Evolutionary conservation across 2,888 invertebrate species (phyloP).

Genomic region (Epicampocera succincta): DNA sequence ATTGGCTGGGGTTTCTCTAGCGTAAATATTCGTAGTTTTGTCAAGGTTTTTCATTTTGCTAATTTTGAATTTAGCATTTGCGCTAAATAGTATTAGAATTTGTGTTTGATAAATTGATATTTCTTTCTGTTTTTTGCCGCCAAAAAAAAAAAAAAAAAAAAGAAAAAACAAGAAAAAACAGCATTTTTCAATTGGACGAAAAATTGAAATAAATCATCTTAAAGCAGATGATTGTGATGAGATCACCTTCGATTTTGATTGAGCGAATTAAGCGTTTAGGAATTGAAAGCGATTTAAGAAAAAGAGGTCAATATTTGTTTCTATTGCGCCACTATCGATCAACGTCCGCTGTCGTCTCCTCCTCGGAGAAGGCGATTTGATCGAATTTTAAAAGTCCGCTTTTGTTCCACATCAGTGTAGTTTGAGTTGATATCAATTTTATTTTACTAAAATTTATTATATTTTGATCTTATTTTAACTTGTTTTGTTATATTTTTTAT

Average conservation of each 20-base stretch:
- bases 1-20: constrained; percentile 32
- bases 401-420: too few relatives aligned
- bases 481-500: too few relatives aligned
- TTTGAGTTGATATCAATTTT: too few relatives aligned
- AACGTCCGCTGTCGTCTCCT: too few relatives aligned
- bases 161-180: constrained; percentile 10
- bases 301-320: neutral
- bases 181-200: constrained; percentile 44
- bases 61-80: constrained; percentile 21
- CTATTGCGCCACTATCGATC: neutral
- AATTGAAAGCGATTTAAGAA: neutral
- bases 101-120: constrained; percentile 40
- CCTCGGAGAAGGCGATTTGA: too few relatives aligned
- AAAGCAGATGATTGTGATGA: constrained; percentile 37
- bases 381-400: too few relatives aligned
- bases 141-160: constrained; percentile 48
- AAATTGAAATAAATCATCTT: constrained; percentile 58
- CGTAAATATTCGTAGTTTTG: constrained; percentile 38
- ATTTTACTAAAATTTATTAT: too few relatives aligned
- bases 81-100: constrained; percentile 14
- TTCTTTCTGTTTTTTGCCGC: constrained; percentile 45
- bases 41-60: constrained; percentile 48
- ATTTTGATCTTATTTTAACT: too few relatives aligned
- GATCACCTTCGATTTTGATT: constrained; percentile 51
- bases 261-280: constrained; percentile 1